Base-by-base conservation (phyloP, 2,888 invertebrate genomes). In the Xestobium rufovillosum region DNA sequence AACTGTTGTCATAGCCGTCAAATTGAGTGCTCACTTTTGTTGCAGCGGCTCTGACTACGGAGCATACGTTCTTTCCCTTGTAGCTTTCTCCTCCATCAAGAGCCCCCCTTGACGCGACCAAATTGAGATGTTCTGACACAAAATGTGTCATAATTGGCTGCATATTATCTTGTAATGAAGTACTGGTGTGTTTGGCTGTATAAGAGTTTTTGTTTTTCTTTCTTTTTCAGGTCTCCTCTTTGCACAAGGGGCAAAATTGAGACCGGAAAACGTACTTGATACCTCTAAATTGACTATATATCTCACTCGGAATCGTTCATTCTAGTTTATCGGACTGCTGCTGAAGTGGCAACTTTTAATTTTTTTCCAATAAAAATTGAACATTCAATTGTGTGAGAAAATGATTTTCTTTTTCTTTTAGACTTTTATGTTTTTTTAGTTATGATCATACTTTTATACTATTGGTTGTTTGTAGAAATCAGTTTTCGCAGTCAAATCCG, bases 201-300 rank as follows among this genome's bases (percentile, higher is more conserved):
- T 53, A 43, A 41, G 62, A 52, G 60, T 61, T 64, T n/a, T n/a
- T n/a, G n/a, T n/a, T n/a, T n/a, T n/a, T n/a, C n/a, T 67, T 65
- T 67, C 75, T 74, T 73, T 80, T 76, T 78, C 83, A 83, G 83
- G 80, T 83, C 83, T 84, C 83, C 84, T 84, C 84, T 84, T 84
- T 84, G 83, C 83, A 80, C 77, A 73, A 53, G 43, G 71, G 76
- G 79, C 78, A 78, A 80, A 80, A 76, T 78, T 76, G 80, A 71
- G 72, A 72, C 63, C 59, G 53, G 49, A 46, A 42, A 45, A 45
- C 40, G n/a, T n/a, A n/a, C 39, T 39, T 14, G 28, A 17, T 23
- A 38, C 43, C 40, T 49, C 52, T 44, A 52, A 56, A 55, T 56
- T 54, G 47, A 49, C 49, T 55, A 53, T 52, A 39, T 44, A 39